Conservation (phyloP, 2,113 vertebrate species). For the Neofelis nebulosa region DNA sequence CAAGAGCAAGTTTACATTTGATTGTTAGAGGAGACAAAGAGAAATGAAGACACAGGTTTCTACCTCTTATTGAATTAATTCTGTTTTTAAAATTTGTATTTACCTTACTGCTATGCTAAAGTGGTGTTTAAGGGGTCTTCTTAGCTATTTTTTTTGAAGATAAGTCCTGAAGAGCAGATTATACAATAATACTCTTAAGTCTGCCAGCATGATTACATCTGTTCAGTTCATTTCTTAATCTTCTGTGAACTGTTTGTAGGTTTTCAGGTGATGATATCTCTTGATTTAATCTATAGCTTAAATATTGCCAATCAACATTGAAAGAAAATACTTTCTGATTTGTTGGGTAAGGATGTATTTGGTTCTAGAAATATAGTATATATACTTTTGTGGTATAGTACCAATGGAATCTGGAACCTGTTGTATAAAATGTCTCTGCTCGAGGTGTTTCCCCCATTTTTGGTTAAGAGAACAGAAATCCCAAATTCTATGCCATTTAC, state of each 20-base stretch:
- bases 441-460: background rate
- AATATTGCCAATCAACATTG: background rate
- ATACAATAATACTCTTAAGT: background rate
- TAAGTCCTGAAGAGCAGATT: conserved; percentile 24
- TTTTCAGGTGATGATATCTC: background rate
- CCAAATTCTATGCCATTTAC: background rate
- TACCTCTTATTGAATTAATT: background rate
- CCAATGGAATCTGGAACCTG: background rate
- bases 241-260: background rate
- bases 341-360: background rate
- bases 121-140: background rate
- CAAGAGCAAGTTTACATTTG: conserved; percentile 39
- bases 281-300: conserved; percentile 22
- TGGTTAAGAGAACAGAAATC: conserved; percentile 9
- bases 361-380: background rate
- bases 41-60: background rate
- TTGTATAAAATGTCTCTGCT: conserved; percentile 29
- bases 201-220: background rate
- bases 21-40: background rate
- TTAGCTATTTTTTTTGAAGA: background rate
- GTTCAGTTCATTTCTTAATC: background rate
- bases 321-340: conserved; percentile 19
- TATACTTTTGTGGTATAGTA: background rate
- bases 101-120: conserved; percentile 23
- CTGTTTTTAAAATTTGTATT: conserved; percentile 10